Evolutionary conservation across 2,888 invertebrate genomes (phyloP), one percentile per base, ranked within the genome.

Genomic region (Diaperis boleti): DNA sequence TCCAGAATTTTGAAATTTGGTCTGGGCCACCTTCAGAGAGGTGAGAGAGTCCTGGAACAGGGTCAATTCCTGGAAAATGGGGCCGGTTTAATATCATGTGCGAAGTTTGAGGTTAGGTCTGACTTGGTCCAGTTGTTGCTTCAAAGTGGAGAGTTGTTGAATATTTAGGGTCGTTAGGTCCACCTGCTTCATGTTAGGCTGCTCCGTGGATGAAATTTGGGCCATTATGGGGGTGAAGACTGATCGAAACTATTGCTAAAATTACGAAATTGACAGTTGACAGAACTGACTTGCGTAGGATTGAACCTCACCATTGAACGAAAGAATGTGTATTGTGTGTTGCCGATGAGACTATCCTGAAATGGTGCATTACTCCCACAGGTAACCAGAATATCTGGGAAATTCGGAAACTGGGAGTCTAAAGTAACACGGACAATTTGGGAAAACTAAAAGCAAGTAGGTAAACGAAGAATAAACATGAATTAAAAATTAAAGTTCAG

Each of bases 11-110:
- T 90, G 89, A 82, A 95, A 97, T 83, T 96, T 96, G 22, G 86
- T 87, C 81, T 96, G 95, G 4, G 95, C 96, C 76, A 92, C 87
- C 83, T 96, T 95, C 59, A 98, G 83, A 14, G 94, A 92, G 76
- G 92, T 91, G 68, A 96, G 81, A 0, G 97, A 97, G 69, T 94
- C 94, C 85, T 94, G 92, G 79, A 96, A 94, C 42, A 96, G 88
- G 72, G 86, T 87, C 63, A 97, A 84, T 81, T 97, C 97, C 92
- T 92, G 76, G 61, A 84, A 84, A 68, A 3, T 31, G 0, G 35
- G 6, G 8, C 7, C 61, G 62, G 41, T 70, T 55, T 10, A 61
- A 37, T 63, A 56, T 55, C 49, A 65, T 62, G 41, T 62, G 56
- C 35, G 59, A 37, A 60, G 11, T 33, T 50, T 65, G 37, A 64